Evolutionary conservation across 2,797 vertebrate species (phyloP), one percentile per base, ranked within the genome.

Genomic region (Falco berigora): DNA sequence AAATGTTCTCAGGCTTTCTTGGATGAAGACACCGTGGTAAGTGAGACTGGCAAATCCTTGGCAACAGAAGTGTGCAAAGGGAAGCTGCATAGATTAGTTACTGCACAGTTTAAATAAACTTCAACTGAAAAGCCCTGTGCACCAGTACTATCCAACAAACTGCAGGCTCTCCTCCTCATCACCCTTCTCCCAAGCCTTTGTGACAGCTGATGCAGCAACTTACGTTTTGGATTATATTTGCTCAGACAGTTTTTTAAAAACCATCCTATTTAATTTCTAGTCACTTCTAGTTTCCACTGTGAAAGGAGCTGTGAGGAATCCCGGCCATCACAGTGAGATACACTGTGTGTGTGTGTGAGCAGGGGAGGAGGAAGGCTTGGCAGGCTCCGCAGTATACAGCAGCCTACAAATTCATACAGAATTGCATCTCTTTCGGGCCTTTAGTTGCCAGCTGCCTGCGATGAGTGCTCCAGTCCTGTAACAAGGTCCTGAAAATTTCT

Each of bases 291-390:
- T 69, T 90, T 94, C 23, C 66, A n/a, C 0, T 46, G 15, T n/a
- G 75, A 67, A 66, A 55, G 15, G 67, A 36, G 52, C 55, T 59
- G 74, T n/a, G 71, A 93, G 91, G 71, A 91, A 59, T 85, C 74
- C 56, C 38, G 47, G 47, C 38, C 38, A 8, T 1, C 0, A 2
- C 77, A 69, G 38, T 9, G 76, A 81, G n/a, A 27, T 47, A 4
- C 47, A 58, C 15, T 2, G 2, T 47, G 10, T 28, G 40, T 62
- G 40, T 25, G 14, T 27, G 59, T 30, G 61, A 71, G 49, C 49
- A 42, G 28, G 34, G 42, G 21, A 55, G 22, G 50, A 38, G 38
- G 58, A 53, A 36, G 12, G 61, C n/a, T 86, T 88, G 72, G 49
- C 68, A 83, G 44, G 56, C 64, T 40, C 10, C 15, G 7, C 0